These are phyloP conservation scores for Prochilodus magdalenae DNA, from an alignment of 2,113 vertebrate species.

Conservation along the genomic window DNA sequence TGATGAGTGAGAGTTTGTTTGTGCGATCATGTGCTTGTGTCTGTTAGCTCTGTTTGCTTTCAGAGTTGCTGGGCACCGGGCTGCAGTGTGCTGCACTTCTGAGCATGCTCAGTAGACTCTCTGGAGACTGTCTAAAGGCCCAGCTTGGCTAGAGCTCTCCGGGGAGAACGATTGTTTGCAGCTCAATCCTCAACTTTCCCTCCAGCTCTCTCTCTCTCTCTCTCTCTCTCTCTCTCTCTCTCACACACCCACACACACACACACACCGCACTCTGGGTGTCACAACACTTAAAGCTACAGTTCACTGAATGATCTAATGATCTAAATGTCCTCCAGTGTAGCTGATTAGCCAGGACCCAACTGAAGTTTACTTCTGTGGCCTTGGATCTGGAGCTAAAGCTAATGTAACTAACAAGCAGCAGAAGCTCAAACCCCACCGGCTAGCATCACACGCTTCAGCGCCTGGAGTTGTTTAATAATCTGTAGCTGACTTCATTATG, in stretches of 20 bases:
- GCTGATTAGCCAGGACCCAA: too few species aligned
- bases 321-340: too few species aligned
- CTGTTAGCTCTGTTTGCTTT: neutral
- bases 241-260: constrained; percentile 7
- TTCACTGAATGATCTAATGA: too few species aligned
- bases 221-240: too few species aligned
- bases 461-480: too few species aligned
- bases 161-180: constrained; percentile 13
- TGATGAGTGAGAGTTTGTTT: neutral
- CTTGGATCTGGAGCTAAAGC: too few species aligned
- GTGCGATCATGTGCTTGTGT: neutral
- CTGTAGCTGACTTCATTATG: too few species aligned
- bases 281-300: neutral
- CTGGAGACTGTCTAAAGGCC: constrained; percentile 56
- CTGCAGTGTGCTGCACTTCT: neutral
- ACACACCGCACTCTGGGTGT: neutral
- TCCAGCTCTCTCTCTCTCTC: neutral
- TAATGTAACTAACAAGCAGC: too few species aligned
- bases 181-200: neutral
- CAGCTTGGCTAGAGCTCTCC: constrained; percentile 27
- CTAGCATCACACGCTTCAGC: too few species aligned
- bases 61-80: neutral
- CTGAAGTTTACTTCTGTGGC: too few species aligned
- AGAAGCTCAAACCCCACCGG: too few species aligned
- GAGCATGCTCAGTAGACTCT: constrained; percentile 27